These are phyloP conservation scores for Ginglymostoma cirratum DNA, from an alignment of 2,113 vertebrate species.

Conservation along the genomic window DNA sequence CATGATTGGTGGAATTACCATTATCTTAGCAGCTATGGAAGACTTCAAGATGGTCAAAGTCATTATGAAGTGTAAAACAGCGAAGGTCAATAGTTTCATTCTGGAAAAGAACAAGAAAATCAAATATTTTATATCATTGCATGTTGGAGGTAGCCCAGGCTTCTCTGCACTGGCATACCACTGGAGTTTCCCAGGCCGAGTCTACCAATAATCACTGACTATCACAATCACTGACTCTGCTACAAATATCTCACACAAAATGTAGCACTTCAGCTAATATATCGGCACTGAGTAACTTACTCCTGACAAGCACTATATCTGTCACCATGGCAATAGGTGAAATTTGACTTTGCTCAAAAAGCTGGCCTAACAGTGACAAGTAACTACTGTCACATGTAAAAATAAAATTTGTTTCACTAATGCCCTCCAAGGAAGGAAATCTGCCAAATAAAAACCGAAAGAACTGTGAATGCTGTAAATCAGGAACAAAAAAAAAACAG, in stretches of 20 bases:
- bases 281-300: no score
- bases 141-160: conserved; percentile 52
- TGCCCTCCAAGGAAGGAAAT: no score
- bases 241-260: background rate
- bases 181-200: conserved; percentile 39
- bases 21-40: conserved; percentile 47
- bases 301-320: background rate
- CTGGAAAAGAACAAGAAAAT: conserved; percentile 41
- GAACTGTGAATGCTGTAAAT: no score
- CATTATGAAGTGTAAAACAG: conserved; percentile 37
- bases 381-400: no score
- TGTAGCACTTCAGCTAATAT: background rate
- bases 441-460: no score
- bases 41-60: conserved; percentile 28
- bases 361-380: no score
- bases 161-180: conserved; percentile 50
- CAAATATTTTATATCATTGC: background rate
- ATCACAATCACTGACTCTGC: background rate
- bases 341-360: no score
- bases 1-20: conserved; percentile 51
- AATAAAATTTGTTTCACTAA: no score
- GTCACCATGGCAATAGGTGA: background rate
- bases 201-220: background rate
- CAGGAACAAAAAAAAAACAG: no score
- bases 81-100: conserved; percentile 37